Conservation (phyloP, 2,888 invertebrate species). For the Malthinus seriepunctatus region DNA sequence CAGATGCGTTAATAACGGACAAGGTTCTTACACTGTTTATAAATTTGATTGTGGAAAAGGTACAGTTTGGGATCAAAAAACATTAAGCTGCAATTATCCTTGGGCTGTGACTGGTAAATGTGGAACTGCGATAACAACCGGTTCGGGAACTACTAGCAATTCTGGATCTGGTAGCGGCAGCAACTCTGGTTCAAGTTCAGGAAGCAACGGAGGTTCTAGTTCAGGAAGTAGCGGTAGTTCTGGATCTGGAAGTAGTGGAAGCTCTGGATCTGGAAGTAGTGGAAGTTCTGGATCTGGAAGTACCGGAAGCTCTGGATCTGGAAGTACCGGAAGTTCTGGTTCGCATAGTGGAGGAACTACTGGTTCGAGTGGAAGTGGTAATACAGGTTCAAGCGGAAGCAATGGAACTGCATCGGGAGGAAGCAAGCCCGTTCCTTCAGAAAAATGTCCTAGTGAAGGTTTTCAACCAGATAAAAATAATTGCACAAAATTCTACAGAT, state of each 20-base stretch:
- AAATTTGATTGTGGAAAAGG: constrained; percentile 72
- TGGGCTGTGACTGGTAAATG: constrained; percentile 27
- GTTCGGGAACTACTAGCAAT: not conserved
- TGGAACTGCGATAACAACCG: constrained; percentile 15
- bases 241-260: not conserved
- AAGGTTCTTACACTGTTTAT: constrained; percentile 64
- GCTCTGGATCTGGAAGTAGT: not conserved
- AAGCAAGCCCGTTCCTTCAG: not conserved
- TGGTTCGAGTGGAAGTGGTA: not conserved
- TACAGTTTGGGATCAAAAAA: constrained; percentile 26
- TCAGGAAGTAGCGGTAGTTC: not conserved
- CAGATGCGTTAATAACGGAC: constrained; percentile 67
- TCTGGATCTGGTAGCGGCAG: not conserved
- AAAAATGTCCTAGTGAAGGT: constrained; percentile 11
- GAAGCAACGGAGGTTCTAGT: not conserved
- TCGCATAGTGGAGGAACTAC: not conserved
- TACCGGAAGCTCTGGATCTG: too few species aligned
- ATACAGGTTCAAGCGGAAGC: not conserved
- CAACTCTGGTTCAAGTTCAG: not conserved
- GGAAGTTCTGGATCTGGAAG: not conserved
- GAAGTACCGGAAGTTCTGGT: not conserved
- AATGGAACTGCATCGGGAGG: not conserved
- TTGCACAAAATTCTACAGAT: constrained; percentile 78
- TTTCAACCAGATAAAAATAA: constrained; percentile 70
- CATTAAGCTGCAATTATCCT: constrained; percentile 15